Conservation (phyloP, 2,797 vertebrate species). For the Remorina albescens region DNA sequence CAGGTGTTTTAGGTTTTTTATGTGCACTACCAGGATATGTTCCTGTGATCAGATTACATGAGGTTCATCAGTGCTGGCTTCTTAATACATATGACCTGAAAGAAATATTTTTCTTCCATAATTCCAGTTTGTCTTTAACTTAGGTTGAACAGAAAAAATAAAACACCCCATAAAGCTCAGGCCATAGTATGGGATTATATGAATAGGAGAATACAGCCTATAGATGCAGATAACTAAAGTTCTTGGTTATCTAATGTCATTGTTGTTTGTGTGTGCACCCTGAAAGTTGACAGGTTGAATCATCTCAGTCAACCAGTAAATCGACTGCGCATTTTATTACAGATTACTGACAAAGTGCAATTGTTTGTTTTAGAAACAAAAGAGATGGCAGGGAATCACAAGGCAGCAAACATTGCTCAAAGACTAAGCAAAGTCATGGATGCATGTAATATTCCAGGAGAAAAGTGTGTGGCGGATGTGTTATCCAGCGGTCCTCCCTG, state of each 20-base stretch:
- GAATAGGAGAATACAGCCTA: not conserved
- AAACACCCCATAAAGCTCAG: not conserved
- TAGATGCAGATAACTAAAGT: not conserved
- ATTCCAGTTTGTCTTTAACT: not conserved
- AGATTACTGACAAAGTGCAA: too few relatives aligned
- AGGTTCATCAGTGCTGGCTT: not conserved
- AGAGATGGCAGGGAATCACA: too few relatives aligned
- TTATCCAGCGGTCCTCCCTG: too few relatives aligned
- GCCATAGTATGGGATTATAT: not conserved
- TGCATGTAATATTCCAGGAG: too few relatives aligned
- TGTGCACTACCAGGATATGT: not conserved
- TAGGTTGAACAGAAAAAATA: not conserved
- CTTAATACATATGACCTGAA: not conserved
- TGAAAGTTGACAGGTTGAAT: too few relatives aligned
- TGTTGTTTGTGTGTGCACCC: not conserved
- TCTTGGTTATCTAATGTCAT: not conserved
- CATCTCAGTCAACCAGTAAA: too few relatives aligned
- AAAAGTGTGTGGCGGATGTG: too few relatives aligned
- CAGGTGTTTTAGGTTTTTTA: not conserved
- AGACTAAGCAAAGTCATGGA: too few relatives aligned
- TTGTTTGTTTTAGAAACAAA: too few relatives aligned
- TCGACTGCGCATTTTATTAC: too few relatives aligned
- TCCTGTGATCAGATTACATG: not conserved
- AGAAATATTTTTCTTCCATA: not conserved
- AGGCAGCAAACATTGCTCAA: too few relatives aligned